phyloP scores from a whole-genome alignment of 2,888 invertebrate genomes.

The Trypoxylon attenuatum region DNA sequence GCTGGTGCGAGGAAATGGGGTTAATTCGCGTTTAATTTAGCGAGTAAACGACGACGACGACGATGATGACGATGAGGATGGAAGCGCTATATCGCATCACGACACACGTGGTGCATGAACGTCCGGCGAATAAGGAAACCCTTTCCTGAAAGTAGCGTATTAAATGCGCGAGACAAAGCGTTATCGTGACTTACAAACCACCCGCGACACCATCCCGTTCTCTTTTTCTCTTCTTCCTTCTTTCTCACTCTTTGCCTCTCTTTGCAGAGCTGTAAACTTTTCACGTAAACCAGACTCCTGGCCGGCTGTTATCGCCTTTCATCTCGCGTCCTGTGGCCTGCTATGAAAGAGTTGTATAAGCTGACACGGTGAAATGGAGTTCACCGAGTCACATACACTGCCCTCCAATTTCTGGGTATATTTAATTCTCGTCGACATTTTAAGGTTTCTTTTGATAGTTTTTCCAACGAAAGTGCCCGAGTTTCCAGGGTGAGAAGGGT shows the following conservation, averaged over 20 bases:
- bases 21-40: slow-evolving; percentile 32
- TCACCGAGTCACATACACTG: no score
- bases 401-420: no score
- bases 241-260: neutral
- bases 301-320: neutral
- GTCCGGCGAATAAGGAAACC: slow-evolving; percentile 1
- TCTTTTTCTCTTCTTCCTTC: no score
- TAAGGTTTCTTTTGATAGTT: no score
- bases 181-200: neutral
- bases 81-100: slow-evolving; percentile 8
- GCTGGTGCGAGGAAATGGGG: slow-evolving; percentile 12
- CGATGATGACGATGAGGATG: neutral
- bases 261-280: neutral
- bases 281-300: neutral
- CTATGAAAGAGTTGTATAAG: no score
- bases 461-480: no score
- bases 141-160: slow-evolving; percentile 9
- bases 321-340: no score
- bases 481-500: no score
- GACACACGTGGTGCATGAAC: slow-evolving; percentile 1
- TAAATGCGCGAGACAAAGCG: neutral
- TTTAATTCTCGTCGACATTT: no score
- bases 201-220: no score
- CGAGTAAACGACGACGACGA: slow-evolving; percentile 21
- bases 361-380: no score